A percentile compares a stretch with the other conserved stretches of the same genome.
These are phyloP conservation scores for Herpetotheres cachinnans DNA, from an alignment of 2,113 vertebrate genomes.

Conservation along the genomic window DNA sequence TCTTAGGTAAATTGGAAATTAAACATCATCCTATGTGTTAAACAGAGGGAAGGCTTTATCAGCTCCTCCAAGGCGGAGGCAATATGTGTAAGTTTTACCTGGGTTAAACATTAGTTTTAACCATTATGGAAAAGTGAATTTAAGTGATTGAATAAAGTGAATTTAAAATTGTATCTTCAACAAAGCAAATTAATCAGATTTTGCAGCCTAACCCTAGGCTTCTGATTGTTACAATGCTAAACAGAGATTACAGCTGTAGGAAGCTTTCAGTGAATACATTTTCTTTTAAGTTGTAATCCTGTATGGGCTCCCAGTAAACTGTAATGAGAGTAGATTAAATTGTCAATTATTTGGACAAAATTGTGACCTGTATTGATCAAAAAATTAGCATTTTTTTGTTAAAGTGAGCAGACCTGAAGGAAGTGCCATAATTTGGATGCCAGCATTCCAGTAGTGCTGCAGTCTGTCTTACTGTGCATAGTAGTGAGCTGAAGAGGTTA, in stretches of 20 bases:
- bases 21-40: neutral
- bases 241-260: neutral
- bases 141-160: neutral
- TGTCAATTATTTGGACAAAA: neutral
- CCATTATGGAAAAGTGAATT: neutral
- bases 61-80: neutral
- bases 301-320: neutral
- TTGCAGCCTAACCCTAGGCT: neutral
- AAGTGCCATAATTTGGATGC: neutral
- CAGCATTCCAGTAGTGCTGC: neutral
- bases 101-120: neutral
- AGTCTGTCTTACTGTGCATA: neutral
- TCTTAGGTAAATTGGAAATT: neutral
- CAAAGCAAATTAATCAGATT: neutral
- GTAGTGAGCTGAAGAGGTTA: slow-evolving; percentile 46
- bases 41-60: neutral
- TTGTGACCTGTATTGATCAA: neutral
- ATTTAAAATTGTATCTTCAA: neutral
- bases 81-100: neutral
- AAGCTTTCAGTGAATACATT: neutral
- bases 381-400: neutral
- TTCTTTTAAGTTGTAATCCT: neutral
- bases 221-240: neutral
- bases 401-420: neutral
- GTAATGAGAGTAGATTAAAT: neutral